A percentile compares a stretch with the other conserved stretches of the same genome.
These are phyloP conservation scores for Centrocercus urophasianus DNA, from an alignment of 2,113 vertebrate species.

Conservation along the genomic window DNA sequence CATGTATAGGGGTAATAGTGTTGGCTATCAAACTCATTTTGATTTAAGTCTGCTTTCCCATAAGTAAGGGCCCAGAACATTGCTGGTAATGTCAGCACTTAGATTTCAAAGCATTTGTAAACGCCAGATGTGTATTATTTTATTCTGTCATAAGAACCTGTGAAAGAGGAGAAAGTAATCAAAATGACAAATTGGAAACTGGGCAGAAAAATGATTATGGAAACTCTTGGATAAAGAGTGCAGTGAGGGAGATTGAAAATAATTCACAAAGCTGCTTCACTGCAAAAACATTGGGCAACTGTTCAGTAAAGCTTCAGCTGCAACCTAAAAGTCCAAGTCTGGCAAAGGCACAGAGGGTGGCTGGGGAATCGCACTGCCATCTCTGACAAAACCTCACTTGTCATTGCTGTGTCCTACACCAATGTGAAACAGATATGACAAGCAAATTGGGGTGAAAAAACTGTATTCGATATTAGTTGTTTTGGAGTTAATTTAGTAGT, in stretches of 20 bases:
- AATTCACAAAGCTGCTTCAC: slow-evolving; percentile 11
- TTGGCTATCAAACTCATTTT: slow-evolving; percentile 25
- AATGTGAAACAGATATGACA: neutral
- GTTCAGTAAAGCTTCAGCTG: slow-evolving; percentile 18
- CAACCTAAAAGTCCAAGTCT: neutral
- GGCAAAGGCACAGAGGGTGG: neutral
- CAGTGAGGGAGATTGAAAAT: slow-evolving; percentile 39
- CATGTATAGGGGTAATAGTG: neutral
- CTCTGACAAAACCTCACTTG: rapidly evolving
- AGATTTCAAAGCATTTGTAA: slow-evolving; percentile 28
- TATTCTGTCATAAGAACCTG: slow-evolving; percentile 54
- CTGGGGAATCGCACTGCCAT: rapidly evolving
- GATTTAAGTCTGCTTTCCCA: slow-evolving; percentile 32
- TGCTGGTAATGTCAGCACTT: slow-evolving; percentile 32
- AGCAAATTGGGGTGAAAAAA: neutral
- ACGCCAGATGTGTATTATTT: slow-evolving; percentile 51
- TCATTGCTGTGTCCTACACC: neutral
- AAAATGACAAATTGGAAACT: slow-evolving; percentile 11
- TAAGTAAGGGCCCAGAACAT: neutral
- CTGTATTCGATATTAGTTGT: neutral
- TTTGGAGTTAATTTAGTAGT: neutral
- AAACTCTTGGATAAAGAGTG: slow-evolving; percentile 26
- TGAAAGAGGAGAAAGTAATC: slow-evolving; percentile 13
- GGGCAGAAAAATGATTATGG: slow-evolving; percentile 30
- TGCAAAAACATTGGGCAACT: slow-evolving; percentile 1